Base-by-base conservation (phyloP, 2,113 vertebrate species). In the Ceyx margarethae region DNA sequence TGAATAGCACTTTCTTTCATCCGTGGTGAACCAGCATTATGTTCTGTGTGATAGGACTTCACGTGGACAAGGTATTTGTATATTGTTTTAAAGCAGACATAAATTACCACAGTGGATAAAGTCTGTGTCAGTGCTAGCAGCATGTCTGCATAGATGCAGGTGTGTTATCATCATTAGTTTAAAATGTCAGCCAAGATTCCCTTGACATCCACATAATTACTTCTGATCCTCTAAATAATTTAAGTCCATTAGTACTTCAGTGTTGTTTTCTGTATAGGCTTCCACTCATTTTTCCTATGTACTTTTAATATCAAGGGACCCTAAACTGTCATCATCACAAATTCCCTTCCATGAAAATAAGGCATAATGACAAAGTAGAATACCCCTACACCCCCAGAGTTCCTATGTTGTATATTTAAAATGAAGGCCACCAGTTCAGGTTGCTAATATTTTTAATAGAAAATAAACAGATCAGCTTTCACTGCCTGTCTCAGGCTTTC, bases 321-420 rank as follows among this genome's bases (percentile, higher is more conserved):
- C 25, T 67, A 71, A 82, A 86, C 3, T 58, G 37, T n/a, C 29
- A 16, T 64, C 26, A 51, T 26, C 16, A 43, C 35, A 33, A 72
- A 65, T 46, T 61, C 40, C 57, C 13, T 51, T 56, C 22, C 61
- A 71, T 5, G 15, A 81, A 83, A 85, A 48, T 23, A 83, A 37
- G 11, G 21, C 15, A 83, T 15, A 46, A 17, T 11, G 61, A 43
- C 21, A 53, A 73, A 17, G 13, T 20, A 5, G 11, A 28, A 26
- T 22, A 15, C 7, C 10, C 18, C 23, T 7, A 3, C 6, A 12
- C 4, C 13, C 15, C 0, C 6, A 13, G 22, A 15, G 22, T 35
- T 71, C 18, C 43, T 48, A 10, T 6, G 4, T 20, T 51, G 87
- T 3, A 28, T 29, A 78, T 13, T n/a, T n/a, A 58, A 16, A 85